Base-by-base conservation (phyloP, 1,140 invertebrate species). In the Eupristina koningsbergeri region DNA sequence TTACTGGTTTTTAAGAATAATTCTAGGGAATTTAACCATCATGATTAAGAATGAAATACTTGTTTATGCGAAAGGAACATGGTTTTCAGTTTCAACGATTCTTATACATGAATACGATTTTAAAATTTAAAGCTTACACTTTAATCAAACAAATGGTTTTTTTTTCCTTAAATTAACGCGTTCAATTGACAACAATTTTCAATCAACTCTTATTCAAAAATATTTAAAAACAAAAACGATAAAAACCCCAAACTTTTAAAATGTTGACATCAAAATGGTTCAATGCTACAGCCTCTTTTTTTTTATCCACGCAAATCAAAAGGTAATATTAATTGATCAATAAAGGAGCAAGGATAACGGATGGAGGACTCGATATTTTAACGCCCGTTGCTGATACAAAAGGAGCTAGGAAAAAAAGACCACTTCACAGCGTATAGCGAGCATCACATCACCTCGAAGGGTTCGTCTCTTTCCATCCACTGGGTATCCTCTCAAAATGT, bases 381-480 rank as follows among this genome's bases (percentile, higher is more conserved):
- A 22, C 53, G 53, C 26, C 9, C 22, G 22, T 6, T 58, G 13
- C 22, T 19, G 5, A 19, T 9, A 5, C 5, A 34, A 29, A 47
- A 47, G 29, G 22, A 6, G 75, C 6, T 26, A 36, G 75, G 11
- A 29, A 67, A 61, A 63, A 78, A 78, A 64, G 29, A 63, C 76
- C 64, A 78, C 58, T 64, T 77, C n/a, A 41, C 76, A 78, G 76
- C 58, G 36, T 61, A 63, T 64, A 26, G 58, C 26, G 61, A 41
- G 58, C 76, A 64, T 61, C 58, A 45, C 58, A 29, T 79, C 45
- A 47, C n/a, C 29, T 74, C 45, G 11, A 34, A 29, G 45, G 73
- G 29, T 34, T 64, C 61, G 29, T 29, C 29, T 29, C 31, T 64
- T 19, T 6, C 22, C 9, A 15, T 31, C 31, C 61, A 29, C 29